These are phyloP conservation scores for Dryobota labecula DNA, from an alignment of 2,888 invertebrate genomes.

Conservation along the genomic window DNA sequence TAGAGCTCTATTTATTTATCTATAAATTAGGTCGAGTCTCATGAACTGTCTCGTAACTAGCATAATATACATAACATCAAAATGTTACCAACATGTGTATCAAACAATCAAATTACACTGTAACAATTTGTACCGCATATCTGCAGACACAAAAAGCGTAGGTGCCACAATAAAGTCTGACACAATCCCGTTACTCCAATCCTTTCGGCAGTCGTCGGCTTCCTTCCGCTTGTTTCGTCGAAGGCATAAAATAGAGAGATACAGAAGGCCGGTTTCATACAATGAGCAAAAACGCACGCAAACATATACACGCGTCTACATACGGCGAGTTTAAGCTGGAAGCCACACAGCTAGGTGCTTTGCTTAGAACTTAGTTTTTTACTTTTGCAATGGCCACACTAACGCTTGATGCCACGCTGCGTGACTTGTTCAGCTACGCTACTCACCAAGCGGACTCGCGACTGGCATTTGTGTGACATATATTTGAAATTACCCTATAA, in stretches of 20 bases:
- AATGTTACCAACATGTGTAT: neutral
- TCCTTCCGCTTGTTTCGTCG: constrained; percentile 48
- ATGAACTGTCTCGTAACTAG: neutral
- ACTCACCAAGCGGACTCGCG: neutral
- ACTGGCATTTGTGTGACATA: neutral
- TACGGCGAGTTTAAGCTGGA: neutral
- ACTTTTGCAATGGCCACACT: neutral
- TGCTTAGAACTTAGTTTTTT: neutral
- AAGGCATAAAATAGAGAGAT: neutral
- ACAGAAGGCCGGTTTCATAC: neutral
- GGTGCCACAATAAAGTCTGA: constrained; percentile 40
- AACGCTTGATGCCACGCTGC: neutral
- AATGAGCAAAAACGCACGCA: neutral
- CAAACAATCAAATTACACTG: neutral
- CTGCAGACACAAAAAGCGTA: constrained; percentile 11
- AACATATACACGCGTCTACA: too few species aligned
- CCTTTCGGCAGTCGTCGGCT: constrained; percentile 39
- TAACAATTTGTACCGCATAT: constrained; percentile 17
- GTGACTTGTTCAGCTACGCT: neutral
- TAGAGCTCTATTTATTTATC: neutral
- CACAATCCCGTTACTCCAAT: constrained; percentile 44
- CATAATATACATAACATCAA: neutral
- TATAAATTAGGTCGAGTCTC: neutral
- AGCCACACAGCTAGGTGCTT: neutral
- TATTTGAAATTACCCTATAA: too few species aligned